These are phyloP conservation scores for Schizaphis graminum DNA, from an alignment of 2,888 invertebrate species.

Conservation along the genomic window DNA sequence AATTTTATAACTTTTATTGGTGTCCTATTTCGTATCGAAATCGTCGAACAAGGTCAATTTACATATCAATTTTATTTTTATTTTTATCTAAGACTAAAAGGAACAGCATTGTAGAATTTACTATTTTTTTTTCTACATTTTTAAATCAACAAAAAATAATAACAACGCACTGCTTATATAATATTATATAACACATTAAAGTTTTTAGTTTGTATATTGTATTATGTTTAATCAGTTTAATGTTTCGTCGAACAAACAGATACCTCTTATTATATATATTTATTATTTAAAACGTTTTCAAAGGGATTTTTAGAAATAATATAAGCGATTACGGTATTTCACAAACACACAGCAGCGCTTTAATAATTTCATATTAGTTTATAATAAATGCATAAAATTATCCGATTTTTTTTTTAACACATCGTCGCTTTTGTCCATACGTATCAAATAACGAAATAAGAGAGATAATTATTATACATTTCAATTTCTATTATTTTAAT, in stretches of 20 bases:
- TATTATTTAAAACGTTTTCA: background rate
- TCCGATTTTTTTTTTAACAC: background rate
- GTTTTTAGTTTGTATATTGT: background rate
- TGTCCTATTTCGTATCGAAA: background rate
- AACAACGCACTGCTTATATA: background rate
- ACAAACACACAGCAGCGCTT: background rate
- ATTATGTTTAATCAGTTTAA: background rate
- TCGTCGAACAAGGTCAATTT: background rate
- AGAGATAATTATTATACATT: background rate
- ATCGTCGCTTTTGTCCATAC: background rate
- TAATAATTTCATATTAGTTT: background rate
- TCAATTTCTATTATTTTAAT: background rate
- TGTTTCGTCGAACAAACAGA: background rate
- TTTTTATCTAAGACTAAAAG: background rate
- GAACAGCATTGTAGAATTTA: background rate
- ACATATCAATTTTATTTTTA: background rate
- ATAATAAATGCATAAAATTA: background rate
- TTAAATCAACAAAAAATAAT: background rate
- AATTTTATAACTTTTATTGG: background rate
- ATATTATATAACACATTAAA: background rate
- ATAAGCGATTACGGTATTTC: background rate
- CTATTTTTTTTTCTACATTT: background rate
- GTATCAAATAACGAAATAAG: background rate
- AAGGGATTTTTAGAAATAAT: conserved; percentile 6
- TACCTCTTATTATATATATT: background rate